These are phyloP conservation scores for Chelonus insularis DNA, from an alignment of 1,140 invertebrate species.

Conservation along the genomic window DNA sequence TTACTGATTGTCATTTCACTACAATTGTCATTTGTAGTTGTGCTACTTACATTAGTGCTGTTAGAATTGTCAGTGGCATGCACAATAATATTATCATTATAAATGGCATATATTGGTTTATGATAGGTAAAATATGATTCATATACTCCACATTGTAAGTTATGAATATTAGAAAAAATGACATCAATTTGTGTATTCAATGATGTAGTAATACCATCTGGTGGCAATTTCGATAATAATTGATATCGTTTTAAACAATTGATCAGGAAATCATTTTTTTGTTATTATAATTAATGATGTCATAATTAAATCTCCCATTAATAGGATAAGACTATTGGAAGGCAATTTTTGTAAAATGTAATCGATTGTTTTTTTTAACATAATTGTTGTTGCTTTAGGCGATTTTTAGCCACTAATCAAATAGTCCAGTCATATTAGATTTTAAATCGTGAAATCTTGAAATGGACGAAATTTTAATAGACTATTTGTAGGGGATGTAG, in stretches of 20 bases:
- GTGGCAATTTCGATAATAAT: slow-evolving; percentile 13
- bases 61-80: no score
- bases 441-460: no score
- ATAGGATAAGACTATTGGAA: no score
- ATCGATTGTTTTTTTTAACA: neutral
- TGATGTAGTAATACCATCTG: slow-evolving; percentile 3
- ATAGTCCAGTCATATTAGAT: no score
- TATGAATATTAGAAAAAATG: slow-evolving; percentile 7
- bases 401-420: neutral
- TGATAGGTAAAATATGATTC: slow-evolving; percentile 17
- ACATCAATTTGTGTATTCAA: slow-evolving; percentile 21
- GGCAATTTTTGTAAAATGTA: neutral
- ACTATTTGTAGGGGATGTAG: no score
- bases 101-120: slow-evolving; percentile 20
- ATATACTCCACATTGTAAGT: slow-evolving; percentile 11
- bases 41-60: no score
- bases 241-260: neutral
- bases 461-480: no score
- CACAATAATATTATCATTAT: no score
- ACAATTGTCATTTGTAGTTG: no score
- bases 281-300: neutral
- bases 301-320: slow-evolving; percentile 3
- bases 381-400: neutral
- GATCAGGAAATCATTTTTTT: neutral
- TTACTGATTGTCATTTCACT: no score